Evolutionary conservation across 2,888 invertebrate species (phyloP), one percentile per base, ranked within the genome.

Genomic region (Platycheirus rosarum): DNA sequence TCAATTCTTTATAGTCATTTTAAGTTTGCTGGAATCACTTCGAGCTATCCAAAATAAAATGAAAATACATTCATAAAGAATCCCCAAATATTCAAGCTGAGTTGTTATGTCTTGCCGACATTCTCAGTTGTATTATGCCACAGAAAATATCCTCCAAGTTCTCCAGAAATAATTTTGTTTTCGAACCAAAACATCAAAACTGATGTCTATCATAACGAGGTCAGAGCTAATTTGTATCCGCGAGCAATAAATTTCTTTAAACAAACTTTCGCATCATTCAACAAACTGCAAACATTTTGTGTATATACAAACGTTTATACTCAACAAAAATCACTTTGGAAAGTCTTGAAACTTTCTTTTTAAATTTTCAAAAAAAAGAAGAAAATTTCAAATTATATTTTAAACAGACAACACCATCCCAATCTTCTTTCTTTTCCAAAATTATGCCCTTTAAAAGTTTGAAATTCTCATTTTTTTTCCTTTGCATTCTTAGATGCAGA

Each of bases 191-290:
- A 23, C 2, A 23, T 4, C 2, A 23, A 23, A 23, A 23, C 23
- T 23, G 23, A 23, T 23, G 2, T 23, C 23, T 23, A 23, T 23
- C 3, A 23, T 4, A 23, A 4, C 23, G 29, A 51, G 51, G 18
- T 32, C 32, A 51, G 16, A 16, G 11, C 18, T 53, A 53, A 53
- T 53, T 53, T 53, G 53, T 53, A 20, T 53, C 53, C 35, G 14
- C 3, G 6, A 53, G 13, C 32, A 35, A 35, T 18, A n/a, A 53
- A 53, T 53, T 53, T 20, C 18, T 8, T 53, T 35, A 53, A 32
- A 8, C 11, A 35, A 53, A 53, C 16, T 53, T 35, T 46, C n/a
- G 18, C 7, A 35, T 35, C 13, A 11, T 8, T 5, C 29, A 5
- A 53, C 13, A 9, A 18, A 32, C 32, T n/a, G 9, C 18, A 14